Conservation (phyloP, 1,140 invertebrate genomes). For the Plectus sambesii region DNA sequence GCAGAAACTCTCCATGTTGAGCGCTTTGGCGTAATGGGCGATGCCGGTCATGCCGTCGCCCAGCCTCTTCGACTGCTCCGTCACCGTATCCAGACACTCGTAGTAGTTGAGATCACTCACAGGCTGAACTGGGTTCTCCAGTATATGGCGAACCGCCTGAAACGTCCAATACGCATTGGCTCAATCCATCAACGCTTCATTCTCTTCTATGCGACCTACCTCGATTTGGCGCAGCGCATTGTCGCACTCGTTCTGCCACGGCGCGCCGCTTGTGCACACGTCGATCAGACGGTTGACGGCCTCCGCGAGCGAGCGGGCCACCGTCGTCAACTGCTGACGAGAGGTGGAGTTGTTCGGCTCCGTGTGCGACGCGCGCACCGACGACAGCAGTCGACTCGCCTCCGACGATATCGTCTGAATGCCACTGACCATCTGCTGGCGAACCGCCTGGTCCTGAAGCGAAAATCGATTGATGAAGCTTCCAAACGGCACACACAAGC, state of each 20-base stretch:
- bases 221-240: conserved; percentile 86
- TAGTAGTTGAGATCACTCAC: conserved; percentile 79
- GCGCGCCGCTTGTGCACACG: conserved; percentile 53
- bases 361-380: no score
- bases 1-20: conserved; percentile 74
- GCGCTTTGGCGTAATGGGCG: conserved; percentile 74
- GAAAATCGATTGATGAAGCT: no score
- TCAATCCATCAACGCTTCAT: conserved; percentile 4
- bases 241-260: conserved; percentile 86
- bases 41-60: conserved; percentile 87
- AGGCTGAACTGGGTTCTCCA: conserved; percentile 75
- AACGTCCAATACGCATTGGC: conserved; percentile 4
- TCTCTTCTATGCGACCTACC: conserved; percentile 46
- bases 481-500: conserved; percentile 14
- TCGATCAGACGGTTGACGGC: conserved; percentile 33
- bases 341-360: no score
- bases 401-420: no score
- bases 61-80: conserved; percentile 71
- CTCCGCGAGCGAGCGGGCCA: conserved; percentile 25
- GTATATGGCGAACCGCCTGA: conserved; percentile 59
- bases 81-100: conserved; percentile 81
- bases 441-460: no score
- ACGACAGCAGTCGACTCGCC: no score
- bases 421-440: no score
- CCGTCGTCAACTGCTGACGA: conserved; percentile 13